Evolutionary conservation across 1,140 invertebrate species (phyloP), one percentile per base, ranked within the genome.

Genomic region (Plutomurus gul): DNA sequence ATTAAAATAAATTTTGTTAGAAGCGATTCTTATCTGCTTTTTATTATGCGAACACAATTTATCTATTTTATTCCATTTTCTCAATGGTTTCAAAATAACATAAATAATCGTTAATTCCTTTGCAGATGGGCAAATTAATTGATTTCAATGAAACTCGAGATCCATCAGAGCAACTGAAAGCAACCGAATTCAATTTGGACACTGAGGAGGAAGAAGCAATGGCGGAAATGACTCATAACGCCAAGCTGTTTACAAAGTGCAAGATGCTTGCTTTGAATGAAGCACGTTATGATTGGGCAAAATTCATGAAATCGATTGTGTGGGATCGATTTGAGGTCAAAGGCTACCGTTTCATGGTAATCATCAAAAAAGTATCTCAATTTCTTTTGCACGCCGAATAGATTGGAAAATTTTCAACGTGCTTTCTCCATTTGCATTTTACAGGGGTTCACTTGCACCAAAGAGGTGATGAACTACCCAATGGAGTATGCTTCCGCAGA

Each of bases 151-250:
- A 49, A 11, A 49, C 74, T 4, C 39, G 60, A 25, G 25, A 74
- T 3, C 46, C 73, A 43, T 22, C 18, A 16, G 60, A 80, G 7
- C 78, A 81, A 43, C 16, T 83, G 7, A 16, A 40, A 18, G 16
- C 81, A 43, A 56, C 79, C 0, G 78, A 81, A 43, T 83, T 83
- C 46, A 75, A 83, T 25, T 70, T 83, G 36, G 80, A 83, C 40
- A 46, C 72, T 1, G 78, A 80, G 10, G 72, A 73, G 20, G 82
- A 81, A 37, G 65, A 77, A 37, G 18, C 49, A 13, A 43, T 39
- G 47, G 33, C 75, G 1, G 37, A 74, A 20, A 20, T 36, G 7
- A 47, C 43, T 18, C 27, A 20, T 2, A 49, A 75, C 36, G 73
- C 73, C 1, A 75, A 75, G 20, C 3, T 5, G 1, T 6, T 75